Percentiles rank a stretch among this genome's conserved stretches.
These are phyloP conservation scores for Aramus guarauna DNA, from an alignment of 2,113 vertebrate species.

Conservation along the genomic window DNA sequence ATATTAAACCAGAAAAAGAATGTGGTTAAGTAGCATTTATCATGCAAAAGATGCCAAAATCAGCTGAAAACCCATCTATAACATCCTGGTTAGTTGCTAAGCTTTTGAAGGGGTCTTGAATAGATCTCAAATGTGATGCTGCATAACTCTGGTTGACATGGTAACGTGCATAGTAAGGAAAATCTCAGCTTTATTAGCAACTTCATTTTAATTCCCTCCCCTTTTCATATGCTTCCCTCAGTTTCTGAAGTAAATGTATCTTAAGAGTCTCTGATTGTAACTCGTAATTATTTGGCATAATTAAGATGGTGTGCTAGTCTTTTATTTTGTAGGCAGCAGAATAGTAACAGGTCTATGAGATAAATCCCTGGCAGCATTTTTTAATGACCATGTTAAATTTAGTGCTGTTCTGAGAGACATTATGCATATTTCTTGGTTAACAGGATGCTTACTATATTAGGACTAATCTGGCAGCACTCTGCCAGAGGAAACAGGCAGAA, in stretches of 20 bases:
- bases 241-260: conserved; percentile 24
- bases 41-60: conserved; percentile 56
- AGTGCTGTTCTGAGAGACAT: conserved; percentile 10
- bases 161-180: conserved; percentile 58
- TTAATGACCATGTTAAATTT: conserved; percentile 44
- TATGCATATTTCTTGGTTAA: not conserved
- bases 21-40: conserved; percentile 51
- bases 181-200: conserved; percentile 54
- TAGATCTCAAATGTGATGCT: conserved; percentile 51
- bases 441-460: conserved; percentile 16
- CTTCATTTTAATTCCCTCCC: conserved; percentile 40
- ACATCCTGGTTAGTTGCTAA: conserved; percentile 49
- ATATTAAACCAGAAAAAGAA: conserved; percentile 56
- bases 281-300: conserved; percentile 17
- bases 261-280: conserved; percentile 31
- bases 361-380: conserved; percentile 22
- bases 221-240: conserved; percentile 7
- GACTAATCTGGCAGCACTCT: not conserved
- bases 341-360: not conserved
- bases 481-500: not conserved
- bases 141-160: conserved; percentile 65
- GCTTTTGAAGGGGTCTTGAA: conserved; percentile 56
- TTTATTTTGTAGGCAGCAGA: conserved; percentile 21
- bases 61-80: conserved; percentile 50
- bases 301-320: not conserved